These are phyloP conservation scores for Dicentrarchus labrax DNA, from an alignment of 2,113 vertebrate species.

Conservation along the genomic window DNA sequence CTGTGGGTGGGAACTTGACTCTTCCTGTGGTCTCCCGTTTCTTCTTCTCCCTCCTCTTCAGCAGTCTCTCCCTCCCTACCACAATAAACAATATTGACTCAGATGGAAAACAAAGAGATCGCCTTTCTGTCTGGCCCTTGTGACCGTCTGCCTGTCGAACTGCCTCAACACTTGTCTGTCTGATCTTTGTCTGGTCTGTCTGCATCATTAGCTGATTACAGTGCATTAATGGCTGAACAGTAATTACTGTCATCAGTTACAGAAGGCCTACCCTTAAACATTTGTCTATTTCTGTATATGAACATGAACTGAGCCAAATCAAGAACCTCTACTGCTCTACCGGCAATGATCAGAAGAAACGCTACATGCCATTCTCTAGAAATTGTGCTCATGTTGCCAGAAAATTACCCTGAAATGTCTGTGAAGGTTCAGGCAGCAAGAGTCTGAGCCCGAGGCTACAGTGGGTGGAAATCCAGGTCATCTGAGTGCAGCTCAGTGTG, in stretches of 20 bases:
- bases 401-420: slow-evolving; percentile 2
- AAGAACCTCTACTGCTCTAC: not conserved
- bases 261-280: not conserved
- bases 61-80: slow-evolving; percentile 9
- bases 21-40: slow-evolving; percentile 33
- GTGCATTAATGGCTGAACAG: not conserved
- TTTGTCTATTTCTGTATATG: not conserved
- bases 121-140: slow-evolving; percentile 33
- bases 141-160: slow-evolving; percentile 12
- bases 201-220: slow-evolving; percentile 9
- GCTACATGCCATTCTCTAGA: not conserved
- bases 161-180: not conserved
- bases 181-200: not conserved
- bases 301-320: not conserved
- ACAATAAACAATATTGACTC: slow-evolving; percentile 53
- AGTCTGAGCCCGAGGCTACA: not conserved
- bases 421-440: not conserved
- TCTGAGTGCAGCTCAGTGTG: not conserved
- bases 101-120: slow-evolving; percentile 47
- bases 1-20: slow-evolving; percentile 45
- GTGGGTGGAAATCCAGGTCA: slow-evolving; percentile 3
- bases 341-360: not conserved
- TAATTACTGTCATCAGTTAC: not conserved
- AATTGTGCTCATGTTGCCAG: not conserved
- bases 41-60: slow-evolving; percentile 28